These are phyloP conservation scores for Timandra comae DNA, from an alignment of 2,888 invertebrate genomes.

Conservation along the genomic window DNA sequence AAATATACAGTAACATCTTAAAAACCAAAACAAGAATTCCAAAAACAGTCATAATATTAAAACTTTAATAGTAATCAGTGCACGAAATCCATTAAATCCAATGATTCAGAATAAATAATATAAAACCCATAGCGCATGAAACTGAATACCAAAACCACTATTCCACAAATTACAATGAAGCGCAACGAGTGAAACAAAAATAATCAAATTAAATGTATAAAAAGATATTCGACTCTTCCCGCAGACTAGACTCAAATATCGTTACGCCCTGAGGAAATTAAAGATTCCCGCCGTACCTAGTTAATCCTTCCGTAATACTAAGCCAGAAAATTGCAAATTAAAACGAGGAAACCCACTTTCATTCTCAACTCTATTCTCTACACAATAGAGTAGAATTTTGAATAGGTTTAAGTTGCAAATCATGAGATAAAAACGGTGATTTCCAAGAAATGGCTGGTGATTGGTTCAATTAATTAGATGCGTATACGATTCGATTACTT, in stretches of 20 bases:
- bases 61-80: too few species aligned
- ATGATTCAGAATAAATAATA: too few species aligned
- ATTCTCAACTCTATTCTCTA: slow-evolving; percentile 18
- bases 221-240: slow-evolving; percentile 14
- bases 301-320: slow-evolving; percentile 67
- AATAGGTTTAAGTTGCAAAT: slow-evolving; percentile 12
- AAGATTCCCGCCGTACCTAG: slow-evolving; percentile 69
- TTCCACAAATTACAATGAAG: too few species aligned
- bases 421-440: slow-evolving; percentile 61
- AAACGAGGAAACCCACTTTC: slow-evolving; percentile 26
- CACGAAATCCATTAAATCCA: too few species aligned
- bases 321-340: slow-evolving; percentile 73
- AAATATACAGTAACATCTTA: too few species aligned
- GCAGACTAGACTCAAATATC: slow-evolving; percentile 47
- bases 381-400: slow-evolving; percentile 22
- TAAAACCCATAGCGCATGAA: too few species aligned
- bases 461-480: slow-evolving; percentile 66
- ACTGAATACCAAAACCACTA: too few species aligned
- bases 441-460: slow-evolving; percentile 46
- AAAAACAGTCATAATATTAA: too few species aligned
- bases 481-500: slow-evolving; percentile 43
- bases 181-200: too few species aligned
- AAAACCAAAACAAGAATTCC: too few species aligned
- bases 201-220: slow-evolving; percentile 5
- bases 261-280: slow-evolving; percentile 69